Conservation (phyloP, 1,140 invertebrate genomes). For the Lepidurus packardi region DNA sequence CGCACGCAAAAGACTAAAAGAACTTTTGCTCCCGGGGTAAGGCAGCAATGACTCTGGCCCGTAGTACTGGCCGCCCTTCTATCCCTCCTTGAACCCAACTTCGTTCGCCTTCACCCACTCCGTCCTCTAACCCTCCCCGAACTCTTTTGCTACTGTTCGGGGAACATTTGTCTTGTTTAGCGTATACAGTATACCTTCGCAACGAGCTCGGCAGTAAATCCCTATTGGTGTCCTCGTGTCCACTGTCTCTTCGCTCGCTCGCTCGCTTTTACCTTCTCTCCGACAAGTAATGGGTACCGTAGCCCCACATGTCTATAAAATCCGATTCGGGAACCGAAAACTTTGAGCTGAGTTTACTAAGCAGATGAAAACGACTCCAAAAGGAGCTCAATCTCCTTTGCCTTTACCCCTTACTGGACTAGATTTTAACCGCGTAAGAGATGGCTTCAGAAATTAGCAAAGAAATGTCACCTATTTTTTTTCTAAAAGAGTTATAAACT, state of each 20-base stretch:
- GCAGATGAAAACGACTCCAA: not conserved
- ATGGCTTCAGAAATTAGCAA: too few relatives aligned
- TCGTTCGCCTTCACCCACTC: not conserved
- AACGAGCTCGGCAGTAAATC: constrained; percentile 21
- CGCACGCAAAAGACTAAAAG: not conserved
- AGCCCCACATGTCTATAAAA: constrained; percentile 3
- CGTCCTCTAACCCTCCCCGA: not conserved
- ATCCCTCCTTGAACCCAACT: not conserved
- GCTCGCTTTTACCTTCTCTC: constrained; percentile 5
- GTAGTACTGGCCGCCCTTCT: not conserved
- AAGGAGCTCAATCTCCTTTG: too few relatives aligned
- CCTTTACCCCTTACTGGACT: too few relatives aligned
- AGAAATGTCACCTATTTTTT: too few relatives aligned
- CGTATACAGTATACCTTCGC: not conserved
- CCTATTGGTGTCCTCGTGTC: constrained; percentile 20
- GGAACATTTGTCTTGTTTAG: constrained; percentile 18
- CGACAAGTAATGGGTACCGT: constrained; percentile 10
- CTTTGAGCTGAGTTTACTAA: not conserved
- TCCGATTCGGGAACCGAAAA: not conserved
- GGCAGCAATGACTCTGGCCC: not conserved
- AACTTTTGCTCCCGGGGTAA: not conserved
- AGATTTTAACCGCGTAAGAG: too few relatives aligned
- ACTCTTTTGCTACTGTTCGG: constrained; percentile 13
- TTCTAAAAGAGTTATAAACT: too few relatives aligned
- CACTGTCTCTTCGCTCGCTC: not conserved